These are phyloP conservation scores for Bungarus multicinctus DNA, from an alignment of 2,113 vertebrate species.

Conservation along the genomic window DNA sequence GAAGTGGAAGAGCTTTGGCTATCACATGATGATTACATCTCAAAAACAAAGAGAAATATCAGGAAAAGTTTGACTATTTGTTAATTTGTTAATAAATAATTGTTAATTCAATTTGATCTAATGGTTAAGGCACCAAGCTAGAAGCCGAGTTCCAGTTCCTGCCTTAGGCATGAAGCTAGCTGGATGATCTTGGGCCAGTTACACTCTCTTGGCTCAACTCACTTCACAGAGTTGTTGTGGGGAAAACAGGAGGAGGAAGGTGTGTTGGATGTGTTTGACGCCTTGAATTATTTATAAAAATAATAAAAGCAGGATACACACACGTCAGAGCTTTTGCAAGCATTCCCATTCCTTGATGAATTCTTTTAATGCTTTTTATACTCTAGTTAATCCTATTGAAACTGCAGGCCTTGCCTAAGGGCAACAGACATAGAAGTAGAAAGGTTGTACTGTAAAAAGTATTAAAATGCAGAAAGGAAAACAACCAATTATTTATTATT, in stretches of 20 bases:
- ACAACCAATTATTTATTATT: neutral
- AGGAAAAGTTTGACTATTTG: neutral
- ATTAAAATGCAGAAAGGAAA: neutral
- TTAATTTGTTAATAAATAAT: neutral
- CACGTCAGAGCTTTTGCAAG: neutral
- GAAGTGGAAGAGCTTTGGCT: neutral
- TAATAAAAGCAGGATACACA: neutral
- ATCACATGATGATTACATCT: neutral
- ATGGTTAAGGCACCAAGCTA: neutral
- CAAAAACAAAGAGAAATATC: neutral
- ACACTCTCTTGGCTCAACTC: neutral
- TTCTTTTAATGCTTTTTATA: neutral
- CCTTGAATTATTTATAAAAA: neutral
- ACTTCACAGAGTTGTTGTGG: neutral
- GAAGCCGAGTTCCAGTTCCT: neutral
- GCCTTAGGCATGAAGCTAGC: neutral
- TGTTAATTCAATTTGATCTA: neutral
- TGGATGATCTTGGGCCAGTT: neutral
- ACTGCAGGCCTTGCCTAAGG: neutral
- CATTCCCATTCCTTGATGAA: neutral
- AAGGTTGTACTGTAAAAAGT: neutral
- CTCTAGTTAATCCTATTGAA: neutral
- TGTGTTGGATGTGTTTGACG: neutral
- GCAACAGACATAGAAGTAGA: neutral
- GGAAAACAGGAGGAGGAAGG: neutral